Base-by-base conservation (phyloP, 1,140 invertebrate genomes). In the Triops cancriformis region DNA sequence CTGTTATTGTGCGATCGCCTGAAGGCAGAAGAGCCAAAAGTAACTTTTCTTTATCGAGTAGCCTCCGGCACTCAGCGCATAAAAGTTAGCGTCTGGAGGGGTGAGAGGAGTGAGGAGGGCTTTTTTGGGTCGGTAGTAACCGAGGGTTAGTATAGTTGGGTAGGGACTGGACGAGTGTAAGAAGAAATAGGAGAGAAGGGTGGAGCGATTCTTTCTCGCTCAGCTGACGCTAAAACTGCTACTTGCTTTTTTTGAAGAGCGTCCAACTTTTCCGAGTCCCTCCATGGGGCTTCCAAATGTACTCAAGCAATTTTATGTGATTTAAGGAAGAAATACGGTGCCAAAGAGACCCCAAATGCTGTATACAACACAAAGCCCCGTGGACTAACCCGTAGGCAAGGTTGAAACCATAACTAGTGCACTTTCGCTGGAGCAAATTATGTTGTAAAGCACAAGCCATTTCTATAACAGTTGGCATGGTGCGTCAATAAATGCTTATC, bases 171-270 rank as follows among this genome's bases (percentile, higher is more conserved):
- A 64, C 51, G 14, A 64, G 31, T 64, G 23, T n/a, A 64, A 64
- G 18, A 64, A 64, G 51, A 64, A 64, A 64, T 64, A 64, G n/a
- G 51, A 14, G 51, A 23, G 23, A 64, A 64, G 51, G 51, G 51
- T 64, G 51, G 51, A 18, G 51, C 51, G 51, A 64, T 64, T 64
- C 51, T 64, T 64, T 64, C 51, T 64, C 51, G 51, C 51, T 64
- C 51, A 64, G 51, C 51, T 64, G 51, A 64, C 51, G 51, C 51
- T 64, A 64, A 64, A 64, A 64, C 51, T 64, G 51, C 51, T 64
- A 64, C 51, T 64, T 64, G 51, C 51, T 64, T 64, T 64, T 18
- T 64, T 64, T 64, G 6, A 64, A n/a, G 14, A 64, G 51, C 51
- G 14, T 64, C 51, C 51, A 64, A 64, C 51, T 23, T 64, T 64